phyloP scores from a whole-genome alignment of 2,797 vertebrate genomes.

The Sebastes taczanowskii region DNA sequence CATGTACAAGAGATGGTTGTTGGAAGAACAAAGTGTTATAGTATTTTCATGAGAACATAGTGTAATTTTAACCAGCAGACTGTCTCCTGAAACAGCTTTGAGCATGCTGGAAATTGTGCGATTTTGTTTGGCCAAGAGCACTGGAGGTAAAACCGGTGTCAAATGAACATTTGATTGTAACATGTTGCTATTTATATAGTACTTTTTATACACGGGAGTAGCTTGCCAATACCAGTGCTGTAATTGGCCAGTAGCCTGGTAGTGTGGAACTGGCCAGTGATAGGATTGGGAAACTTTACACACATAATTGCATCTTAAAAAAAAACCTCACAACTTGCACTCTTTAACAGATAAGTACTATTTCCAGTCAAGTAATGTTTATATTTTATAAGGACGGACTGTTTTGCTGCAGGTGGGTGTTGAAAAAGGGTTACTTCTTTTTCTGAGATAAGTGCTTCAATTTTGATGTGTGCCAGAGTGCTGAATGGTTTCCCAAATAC shows the following conservation, averaged over 20 bases:
- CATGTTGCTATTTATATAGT: background rate
- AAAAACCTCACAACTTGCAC: background rate
- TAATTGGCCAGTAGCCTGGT: background rate
- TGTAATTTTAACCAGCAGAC: background rate
- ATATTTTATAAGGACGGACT: background rate
- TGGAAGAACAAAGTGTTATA: background rate
- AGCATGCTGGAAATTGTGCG: background rate
- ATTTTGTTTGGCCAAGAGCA: background rate
- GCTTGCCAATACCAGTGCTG: background rate
- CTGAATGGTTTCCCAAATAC: slow-evolving; percentile 24
- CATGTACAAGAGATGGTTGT: background rate
- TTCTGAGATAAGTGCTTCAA: background rate
- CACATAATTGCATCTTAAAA: background rate
- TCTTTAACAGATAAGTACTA: background rate
- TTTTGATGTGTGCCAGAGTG: slow-evolving; percentile 10
- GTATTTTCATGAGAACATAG: background rate
- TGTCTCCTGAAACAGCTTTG: background rate
- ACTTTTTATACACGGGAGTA: background rate
- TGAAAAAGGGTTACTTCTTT: background rate
- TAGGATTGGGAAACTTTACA: background rate
- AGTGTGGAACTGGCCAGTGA: background rate
- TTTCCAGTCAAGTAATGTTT: background rate
- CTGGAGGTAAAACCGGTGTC: slow-evolving; percentile 4
- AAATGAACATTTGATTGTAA: background rate
- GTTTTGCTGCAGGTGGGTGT: background rate